These are phyloP conservation scores for Ferrisia virgata DNA, from an alignment of 2,888 invertebrate genomes.

Conservation along the genomic window DNA sequence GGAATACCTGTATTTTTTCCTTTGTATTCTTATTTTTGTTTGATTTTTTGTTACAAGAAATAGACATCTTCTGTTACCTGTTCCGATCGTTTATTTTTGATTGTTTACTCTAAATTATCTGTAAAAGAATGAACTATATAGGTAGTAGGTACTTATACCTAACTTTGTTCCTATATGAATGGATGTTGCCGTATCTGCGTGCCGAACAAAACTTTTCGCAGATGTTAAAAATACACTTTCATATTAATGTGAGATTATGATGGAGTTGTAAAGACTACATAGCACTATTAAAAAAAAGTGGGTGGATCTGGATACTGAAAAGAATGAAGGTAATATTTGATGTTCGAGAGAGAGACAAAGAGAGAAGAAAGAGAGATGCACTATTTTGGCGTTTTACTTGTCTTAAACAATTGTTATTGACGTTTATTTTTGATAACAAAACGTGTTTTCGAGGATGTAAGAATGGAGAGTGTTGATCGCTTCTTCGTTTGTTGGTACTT, in stretches of 20 bases:
- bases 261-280: too few species aligned
- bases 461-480: not conserved
- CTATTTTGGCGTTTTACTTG: not conserved
- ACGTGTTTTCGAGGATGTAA: not conserved
- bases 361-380: too few species aligned
- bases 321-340: not conserved
- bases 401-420: not conserved
- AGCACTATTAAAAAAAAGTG: too few species aligned
- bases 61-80: slow-evolving; percentile 12
- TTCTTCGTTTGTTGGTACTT: not conserved
- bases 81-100: not conserved
- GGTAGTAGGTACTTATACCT: too few species aligned
- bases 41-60: slow-evolving; percentile 18
- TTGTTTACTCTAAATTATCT: not conserved
- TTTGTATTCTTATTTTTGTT: slow-evolving; percentile 15
- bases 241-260: too few species aligned
- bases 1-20: not conserved
- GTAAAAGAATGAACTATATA: too few species aligned
- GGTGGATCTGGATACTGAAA: not conserved
- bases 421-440: not conserved
- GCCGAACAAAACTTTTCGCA: too few species aligned
- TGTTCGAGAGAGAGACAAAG: not conserved
- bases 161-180: too few species aligned
- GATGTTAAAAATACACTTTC: too few species aligned
- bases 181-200: too few species aligned